Base-by-base conservation (phyloP, 1,140 invertebrate genomes). In the Uloborus diversus region DNA sequence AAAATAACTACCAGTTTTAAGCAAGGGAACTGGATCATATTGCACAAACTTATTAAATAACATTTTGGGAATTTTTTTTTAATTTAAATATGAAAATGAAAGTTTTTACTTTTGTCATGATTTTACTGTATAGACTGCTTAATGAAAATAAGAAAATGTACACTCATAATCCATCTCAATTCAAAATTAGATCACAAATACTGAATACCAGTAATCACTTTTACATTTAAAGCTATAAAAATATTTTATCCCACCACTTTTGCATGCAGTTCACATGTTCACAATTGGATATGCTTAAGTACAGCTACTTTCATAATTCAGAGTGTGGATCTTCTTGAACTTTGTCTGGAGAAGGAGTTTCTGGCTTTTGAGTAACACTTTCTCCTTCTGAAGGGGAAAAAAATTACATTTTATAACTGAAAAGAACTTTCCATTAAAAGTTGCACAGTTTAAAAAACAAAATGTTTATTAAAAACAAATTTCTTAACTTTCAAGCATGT, bases 251-350 rank as follows among this genome's bases (percentile, higher is more conserved):
- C 71, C 27, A 64, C 23, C 59, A 64, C 53, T 75, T 62, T 75
- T 75, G 53, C 57, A 59, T 75, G 71, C 59, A 62, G 32, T 64
- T 75, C 11, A 32, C 53, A 61, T 33, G 25, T 70, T 70, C 13
- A 33, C n/a, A 75, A 20, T 51, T 75, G 7, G 32, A 75, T 28
- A 64, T 42, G 5, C 42, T 75, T 65, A 65, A 42, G n/a, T 66
- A 56, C 9, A 66, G 66, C 47, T 78, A 56, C 4, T 78, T 64
- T 78, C 73, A 78, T 78, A 78, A 64, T 66, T 78, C 73, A 56
- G 61, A 61, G 57, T 78, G 73, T 35, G 65, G 33, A 66, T 78
- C 62, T 11, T 78, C 73, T 57, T 65, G 13, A n/a, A 20, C 49
- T 30, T 49, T 53, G 1, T 35, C 51, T 20, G 61, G 14, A 37